These are phyloP conservation scores for Pangasius larnaudii DNA, from an alignment of 2,797 vertebrate species.

Conservation along the genomic window DNA sequence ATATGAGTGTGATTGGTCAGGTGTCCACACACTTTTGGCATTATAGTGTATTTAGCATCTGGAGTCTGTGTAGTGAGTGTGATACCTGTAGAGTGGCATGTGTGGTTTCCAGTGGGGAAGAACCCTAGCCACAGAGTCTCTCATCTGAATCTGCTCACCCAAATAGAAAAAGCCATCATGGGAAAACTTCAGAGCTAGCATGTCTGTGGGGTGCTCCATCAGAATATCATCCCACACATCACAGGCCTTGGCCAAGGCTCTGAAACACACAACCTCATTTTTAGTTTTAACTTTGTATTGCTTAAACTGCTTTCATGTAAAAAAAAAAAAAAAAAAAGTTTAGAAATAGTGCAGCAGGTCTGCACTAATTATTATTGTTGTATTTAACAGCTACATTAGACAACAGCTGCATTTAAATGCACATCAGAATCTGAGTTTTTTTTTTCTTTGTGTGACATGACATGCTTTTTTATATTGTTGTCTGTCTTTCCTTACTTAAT, in stretches of 20 bases:
- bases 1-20: not conserved
- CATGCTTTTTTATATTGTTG: not conserved
- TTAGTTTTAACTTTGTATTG: not conserved
- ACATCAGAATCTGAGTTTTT: not conserved
- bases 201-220: conserved; percentile 86
- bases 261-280: conserved; percentile 55
- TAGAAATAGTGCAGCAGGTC: not conserved
- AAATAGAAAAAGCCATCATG: conserved; percentile 90
- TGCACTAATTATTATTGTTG: not conserved
- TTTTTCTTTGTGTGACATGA: no score
- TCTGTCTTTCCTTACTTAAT: not conserved
- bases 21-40: not conserved
- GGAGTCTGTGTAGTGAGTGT: not conserved
- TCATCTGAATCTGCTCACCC: conserved; percentile 82
- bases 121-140: conserved; percentile 87
- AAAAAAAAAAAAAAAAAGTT: not conserved
- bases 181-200: conserved; percentile 90
- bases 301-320: not conserved
- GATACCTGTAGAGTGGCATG: conserved; percentile 84
- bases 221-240: conserved; percentile 89
- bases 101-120: conserved; percentile 89
- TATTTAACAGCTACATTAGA: not conserved
- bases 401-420: not conserved
- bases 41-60: not conserved
- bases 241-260: conserved; percentile 81